phyloP scores from a whole-genome alignment of 2,888 invertebrate genomes.

The Trissonchulus sp. region DNA sequence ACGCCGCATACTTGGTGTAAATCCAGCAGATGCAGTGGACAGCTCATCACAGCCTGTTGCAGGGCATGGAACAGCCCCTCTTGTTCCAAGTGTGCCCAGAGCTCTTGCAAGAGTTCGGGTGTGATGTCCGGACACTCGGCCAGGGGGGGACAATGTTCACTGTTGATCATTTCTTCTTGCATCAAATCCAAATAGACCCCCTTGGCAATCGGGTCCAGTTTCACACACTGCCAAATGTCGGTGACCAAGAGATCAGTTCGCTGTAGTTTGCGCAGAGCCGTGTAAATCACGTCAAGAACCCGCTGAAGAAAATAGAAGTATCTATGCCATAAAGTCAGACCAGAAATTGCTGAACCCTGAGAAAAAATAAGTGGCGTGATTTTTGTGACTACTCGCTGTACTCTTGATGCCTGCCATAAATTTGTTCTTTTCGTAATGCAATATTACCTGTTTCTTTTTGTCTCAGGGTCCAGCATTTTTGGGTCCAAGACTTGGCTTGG shows the following conservation, averaged over 20 bases:
- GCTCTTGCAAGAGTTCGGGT: constrained; percentile 68
- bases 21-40: constrained; percentile 69
- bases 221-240: constrained; percentile 63
- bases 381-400: too few species aligned
- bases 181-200: constrained; percentile 65
- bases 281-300: constrained; percentile 22
- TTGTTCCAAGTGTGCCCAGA: constrained; percentile 65
- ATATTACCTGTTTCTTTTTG: too few species aligned
- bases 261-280: not conserved
- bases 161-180: constrained; percentile 66
- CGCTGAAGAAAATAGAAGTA: constrained; percentile 17
- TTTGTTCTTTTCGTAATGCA: too few species aligned
- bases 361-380: too few species aligned
- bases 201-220: constrained; percentile 61
- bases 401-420: too few species aligned
- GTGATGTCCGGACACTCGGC: constrained; percentile 53
- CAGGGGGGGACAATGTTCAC: constrained; percentile 56
- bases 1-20: constrained; percentile 66
- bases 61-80: constrained; percentile 63
- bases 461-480: too few species aligned
- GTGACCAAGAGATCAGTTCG: constrained; percentile 60
- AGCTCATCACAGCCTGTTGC: constrained; percentile 66
- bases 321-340: too few species aligned
- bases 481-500: too few species aligned
- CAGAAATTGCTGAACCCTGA: too few species aligned